Evolutionary conservation across 2,797 vertebrate genomes (phyloP).

Genomic region (Sphenodon punctatus): DNA sequence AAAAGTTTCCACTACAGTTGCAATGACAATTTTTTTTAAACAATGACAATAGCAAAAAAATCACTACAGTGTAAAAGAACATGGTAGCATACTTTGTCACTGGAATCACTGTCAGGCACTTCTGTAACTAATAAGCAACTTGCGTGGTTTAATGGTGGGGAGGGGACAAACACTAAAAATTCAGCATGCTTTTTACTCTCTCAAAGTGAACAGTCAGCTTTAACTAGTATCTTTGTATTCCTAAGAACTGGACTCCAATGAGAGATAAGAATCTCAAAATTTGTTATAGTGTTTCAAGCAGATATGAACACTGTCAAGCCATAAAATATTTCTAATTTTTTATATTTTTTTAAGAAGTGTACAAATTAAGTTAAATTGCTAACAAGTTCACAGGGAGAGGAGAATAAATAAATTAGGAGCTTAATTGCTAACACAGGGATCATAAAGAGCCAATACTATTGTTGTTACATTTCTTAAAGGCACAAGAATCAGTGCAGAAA

Average conservation of each 20-base stretch:
- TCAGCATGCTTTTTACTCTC: not conserved
- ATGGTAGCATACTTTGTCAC: not conserved
- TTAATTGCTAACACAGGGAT: not conserved
- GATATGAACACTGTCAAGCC: not conserved
- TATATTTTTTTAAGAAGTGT: constrained; percentile 21
- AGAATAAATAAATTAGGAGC: not conserved
- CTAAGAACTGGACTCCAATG: not conserved
- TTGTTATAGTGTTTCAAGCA: not conserved
- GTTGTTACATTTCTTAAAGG: constrained; percentile 39
- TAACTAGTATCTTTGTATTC: constrained; percentile 5
- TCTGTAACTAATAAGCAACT: too few species aligned
- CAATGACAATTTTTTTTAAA: too few species aligned
- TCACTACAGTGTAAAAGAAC: constrained; percentile 28
- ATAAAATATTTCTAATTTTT: constrained; percentile 35
- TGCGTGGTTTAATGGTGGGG: too few species aligned
- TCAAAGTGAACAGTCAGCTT: constrained; percentile 28
- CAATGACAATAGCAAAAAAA: constrained; percentile 17
- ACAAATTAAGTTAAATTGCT: constrained; percentile 42
- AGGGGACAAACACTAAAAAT: constrained; percentile 24
- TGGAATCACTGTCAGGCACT: constrained; percentile 52
- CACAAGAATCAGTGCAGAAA: constrained; percentile 33
- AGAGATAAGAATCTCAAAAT: too few species aligned
- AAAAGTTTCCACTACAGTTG: too few species aligned
- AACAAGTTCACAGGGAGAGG: constrained; percentile 38
- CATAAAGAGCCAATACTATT: constrained; percentile 36